Evolutionary conservation across 2,113 vertebrate genomes (phyloP).

Genomic region (Sialia sialis): DNA sequence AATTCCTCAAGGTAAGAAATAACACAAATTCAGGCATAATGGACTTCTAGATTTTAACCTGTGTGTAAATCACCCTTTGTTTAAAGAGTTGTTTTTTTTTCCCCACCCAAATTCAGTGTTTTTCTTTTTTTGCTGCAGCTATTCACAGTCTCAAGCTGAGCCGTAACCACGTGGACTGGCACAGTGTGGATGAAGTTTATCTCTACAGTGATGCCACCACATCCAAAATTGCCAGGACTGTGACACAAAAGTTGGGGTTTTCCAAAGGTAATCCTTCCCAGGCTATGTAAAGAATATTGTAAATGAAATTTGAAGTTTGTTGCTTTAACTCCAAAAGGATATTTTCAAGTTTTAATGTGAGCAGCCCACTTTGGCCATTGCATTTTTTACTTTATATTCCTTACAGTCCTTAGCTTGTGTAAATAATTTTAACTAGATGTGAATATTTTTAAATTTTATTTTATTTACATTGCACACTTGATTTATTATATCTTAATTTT

Average conservation of each 20-base stretch:
- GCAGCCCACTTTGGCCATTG: not conserved
- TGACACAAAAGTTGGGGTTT: conserved; percentile 95
- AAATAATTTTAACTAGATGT: not conserved
- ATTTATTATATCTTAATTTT: not conserved
- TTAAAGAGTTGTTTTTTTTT: not conserved
- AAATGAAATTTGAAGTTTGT: not conserved
- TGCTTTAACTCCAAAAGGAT: not conserved
- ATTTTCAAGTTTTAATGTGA: not conserved
- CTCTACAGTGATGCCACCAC: conserved; percentile 98
- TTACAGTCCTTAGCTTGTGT: not conserved
- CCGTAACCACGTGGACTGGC: conserved; percentile 95
- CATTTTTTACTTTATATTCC: fast-evolving
- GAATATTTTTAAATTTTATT: not conserved
- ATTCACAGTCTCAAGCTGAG: conserved; percentile 92
- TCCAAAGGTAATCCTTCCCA: conserved; percentile 86
- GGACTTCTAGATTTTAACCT: not conserved
- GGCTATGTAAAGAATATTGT: not conserved
- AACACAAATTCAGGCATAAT: fast-evolving
- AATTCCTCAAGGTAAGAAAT: conserved; percentile 3
- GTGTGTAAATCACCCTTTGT: not conserved
- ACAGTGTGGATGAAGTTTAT: conserved; percentile 94
- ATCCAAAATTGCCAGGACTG: conserved; percentile 95
- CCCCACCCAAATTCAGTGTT: not conserved
- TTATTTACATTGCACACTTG: fast-evolving
- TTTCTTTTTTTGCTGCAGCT: conserved; percentile 74